Percentiles rank a stretch among this genome's conserved stretches.
phyloP scores from a whole-genome alignment of 2,797 vertebrate species.

The Ambastaia sidthimunki region DNA sequence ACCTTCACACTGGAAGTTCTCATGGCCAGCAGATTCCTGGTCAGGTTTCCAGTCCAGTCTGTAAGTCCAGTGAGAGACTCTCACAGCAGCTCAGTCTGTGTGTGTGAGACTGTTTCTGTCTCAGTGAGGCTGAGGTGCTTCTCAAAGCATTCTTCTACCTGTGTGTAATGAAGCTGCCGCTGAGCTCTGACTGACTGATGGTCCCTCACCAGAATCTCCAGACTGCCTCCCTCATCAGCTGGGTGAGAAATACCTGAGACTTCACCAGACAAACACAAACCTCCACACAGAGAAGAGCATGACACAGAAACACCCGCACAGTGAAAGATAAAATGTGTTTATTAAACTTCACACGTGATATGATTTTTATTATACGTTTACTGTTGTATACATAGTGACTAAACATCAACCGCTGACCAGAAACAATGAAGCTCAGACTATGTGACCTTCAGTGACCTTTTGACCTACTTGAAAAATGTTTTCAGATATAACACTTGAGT shows the following conservation, averaged over 20 bases:
- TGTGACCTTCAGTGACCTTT: conserved; percentile 56
- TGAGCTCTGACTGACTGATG: conserved; percentile 39
- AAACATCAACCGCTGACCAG: background rate
- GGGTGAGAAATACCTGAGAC: conserved; percentile 78
- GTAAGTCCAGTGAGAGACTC: conserved; percentile 46
- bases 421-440: background rate
- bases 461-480: conserved; percentile 48
- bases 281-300: conserved; percentile 27
- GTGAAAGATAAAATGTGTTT: too few species aligned
- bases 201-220: conserved; percentile 65
- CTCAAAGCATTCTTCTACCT: conserved; percentile 70
- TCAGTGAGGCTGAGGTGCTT: conserved; percentile 40
- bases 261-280: conserved; percentile 53
- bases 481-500: conserved; percentile 57
- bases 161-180: conserved; percentile 8
- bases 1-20: conserved; percentile 66
- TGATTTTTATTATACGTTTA: too few species aligned
- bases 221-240: conserved; percentile 67
- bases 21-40: conserved; percentile 63
- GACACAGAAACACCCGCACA: too few species aligned
- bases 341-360: too few species aligned
- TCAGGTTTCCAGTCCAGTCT: conserved; percentile 20
- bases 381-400: too few species aligned
- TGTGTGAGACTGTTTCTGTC: conserved; percentile 38
- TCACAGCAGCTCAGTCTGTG: conserved; percentile 38